Evolutionary conservation across 2,797 vertebrate species (phyloP), one percentile per base, ranked within the genome.

Genomic region (Catostomus latipinnis): DNA sequence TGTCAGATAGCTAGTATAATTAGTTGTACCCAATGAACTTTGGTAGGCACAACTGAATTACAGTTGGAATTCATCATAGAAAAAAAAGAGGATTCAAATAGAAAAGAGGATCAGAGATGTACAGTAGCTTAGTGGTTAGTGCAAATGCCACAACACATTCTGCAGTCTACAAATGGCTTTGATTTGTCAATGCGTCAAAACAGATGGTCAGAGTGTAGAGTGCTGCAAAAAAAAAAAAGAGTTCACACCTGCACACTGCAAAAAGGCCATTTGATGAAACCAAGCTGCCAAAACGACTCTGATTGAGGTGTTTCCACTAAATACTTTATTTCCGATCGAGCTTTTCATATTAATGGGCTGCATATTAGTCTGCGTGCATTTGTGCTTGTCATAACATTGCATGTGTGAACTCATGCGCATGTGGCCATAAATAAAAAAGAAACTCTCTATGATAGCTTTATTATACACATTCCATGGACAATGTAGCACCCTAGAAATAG

Each of bases 131-230:
- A 34, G 34, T 34, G 34, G 34, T 69, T 13, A 52, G 18, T 53
- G 66, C 53, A 34, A 53, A 69, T 8, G 16, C 66, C 54, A 12
- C 22, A 56, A 10, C 54, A 54, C 1, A 54, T 8, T 52, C 8
- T 10, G 68, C 22, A 45, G 5, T 2, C 68, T 56, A 56, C 34
- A 10, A 72, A 80, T 68, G 70, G 49, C 22, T 45, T 16, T 34
- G 57, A 63, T 34, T 34, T 46, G 57, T 22, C 45, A 53, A 54
- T 58, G 22, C 48, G 66, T 56, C 72, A 70, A 69, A 81, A 69
- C 56, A 60, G n/a, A 49, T 5, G 4, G 54, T 68, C 54, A 50
- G 62, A 62, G 57, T 74, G 49, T 61, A 53, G 14, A 13, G 71
- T 61, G 22, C 1, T 22, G 2, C 22, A 1, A 34, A 34, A 34